Conservation (phyloP, 1,140 invertebrate genomes). For the Trichonephila inaurata region DNA sequence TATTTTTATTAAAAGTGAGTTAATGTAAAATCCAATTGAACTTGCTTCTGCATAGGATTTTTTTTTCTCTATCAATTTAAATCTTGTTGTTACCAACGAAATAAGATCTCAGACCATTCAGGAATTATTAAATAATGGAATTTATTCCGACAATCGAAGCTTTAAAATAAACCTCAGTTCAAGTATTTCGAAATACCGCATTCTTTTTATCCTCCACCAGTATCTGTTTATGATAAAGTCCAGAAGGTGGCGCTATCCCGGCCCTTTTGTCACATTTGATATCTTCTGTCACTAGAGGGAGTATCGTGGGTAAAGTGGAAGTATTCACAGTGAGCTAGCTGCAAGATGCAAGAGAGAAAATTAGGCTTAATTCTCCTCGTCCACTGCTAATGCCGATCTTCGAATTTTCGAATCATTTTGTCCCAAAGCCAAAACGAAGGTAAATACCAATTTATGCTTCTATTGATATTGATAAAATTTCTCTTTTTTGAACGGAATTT, state of each 20-base stretch:
- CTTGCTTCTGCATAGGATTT: too few relatives aligned
- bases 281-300: conserved; percentile 72
- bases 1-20: too few relatives aligned
- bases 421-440: not conserved
- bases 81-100: too few relatives aligned
- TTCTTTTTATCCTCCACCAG: not conserved
- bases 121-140: too few relatives aligned
- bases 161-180: too few relatives aligned
- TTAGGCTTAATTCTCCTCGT: conserved; percentile 53
- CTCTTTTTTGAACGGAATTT: not conserved
- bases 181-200: not conserved
- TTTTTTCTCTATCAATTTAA: too few relatives aligned
- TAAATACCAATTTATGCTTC: conserved; percentile 19
- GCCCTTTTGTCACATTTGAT: conserved; percentile 73
- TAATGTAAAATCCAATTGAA: too few relatives aligned
- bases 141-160: too few relatives aligned
- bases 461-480: not conserved
- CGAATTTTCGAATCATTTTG: not conserved
- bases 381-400: not conserved
- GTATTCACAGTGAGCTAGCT: conserved; percentile 48
- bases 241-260: conserved; percentile 57
- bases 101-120: too few relatives aligned
- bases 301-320: conserved; percentile 55
- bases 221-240: conserved; percentile 17
- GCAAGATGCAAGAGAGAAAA: conserved; percentile 14